A percentile compares a stretch with the other conserved stretches of the same genome.
phyloP scores from a whole-genome alignment of 2,113 vertebrate genomes.

The Gobiocypris rarus region DNA sequence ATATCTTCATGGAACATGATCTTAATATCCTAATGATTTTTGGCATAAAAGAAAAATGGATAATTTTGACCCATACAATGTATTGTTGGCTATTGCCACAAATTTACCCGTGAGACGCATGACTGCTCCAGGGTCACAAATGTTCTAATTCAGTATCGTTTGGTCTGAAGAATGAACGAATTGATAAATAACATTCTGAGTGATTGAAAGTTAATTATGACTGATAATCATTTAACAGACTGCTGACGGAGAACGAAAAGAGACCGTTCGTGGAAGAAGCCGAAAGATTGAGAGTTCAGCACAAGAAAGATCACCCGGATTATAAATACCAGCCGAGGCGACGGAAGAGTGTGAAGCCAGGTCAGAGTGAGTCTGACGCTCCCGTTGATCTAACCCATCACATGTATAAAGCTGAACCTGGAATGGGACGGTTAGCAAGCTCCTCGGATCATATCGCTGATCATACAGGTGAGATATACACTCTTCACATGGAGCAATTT shows the following conservation, averaged over 20 bases:
- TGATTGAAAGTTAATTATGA: neutral
- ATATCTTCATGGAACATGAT: too few species aligned
- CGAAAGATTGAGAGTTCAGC: constrained; percentile 91
- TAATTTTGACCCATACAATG: too few species aligned
- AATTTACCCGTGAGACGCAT: too few species aligned
- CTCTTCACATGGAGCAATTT: neutral
- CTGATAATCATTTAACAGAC: constrained; percentile 66
- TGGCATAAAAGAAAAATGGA: too few species aligned
- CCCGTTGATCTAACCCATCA: constrained; percentile 87
- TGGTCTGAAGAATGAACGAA: too few species aligned
- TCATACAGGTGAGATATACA: constrained; percentile 81
- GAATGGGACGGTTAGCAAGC: constrained; percentile 75
- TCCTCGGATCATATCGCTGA: constrained; percentile 87
- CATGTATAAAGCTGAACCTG: constrained; percentile 86
- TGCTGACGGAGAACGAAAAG: constrained; percentile 93
- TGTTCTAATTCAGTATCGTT: neutral
- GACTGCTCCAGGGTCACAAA: too few species aligned
- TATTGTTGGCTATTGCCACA: too few species aligned
- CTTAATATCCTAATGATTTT: too few species aligned
- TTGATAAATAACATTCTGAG: neutral
- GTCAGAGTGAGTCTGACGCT: constrained; percentile 89
- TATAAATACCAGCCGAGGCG: constrained; percentile 96
- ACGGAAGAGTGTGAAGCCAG: constrained; percentile 90
- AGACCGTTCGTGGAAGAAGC: constrained; percentile 96
- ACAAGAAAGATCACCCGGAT: constrained; percentile 98